Evolutionary conservation across 2,888 invertebrate species (phyloP).

Genomic region (Agrenia bidenticulata): DNA sequence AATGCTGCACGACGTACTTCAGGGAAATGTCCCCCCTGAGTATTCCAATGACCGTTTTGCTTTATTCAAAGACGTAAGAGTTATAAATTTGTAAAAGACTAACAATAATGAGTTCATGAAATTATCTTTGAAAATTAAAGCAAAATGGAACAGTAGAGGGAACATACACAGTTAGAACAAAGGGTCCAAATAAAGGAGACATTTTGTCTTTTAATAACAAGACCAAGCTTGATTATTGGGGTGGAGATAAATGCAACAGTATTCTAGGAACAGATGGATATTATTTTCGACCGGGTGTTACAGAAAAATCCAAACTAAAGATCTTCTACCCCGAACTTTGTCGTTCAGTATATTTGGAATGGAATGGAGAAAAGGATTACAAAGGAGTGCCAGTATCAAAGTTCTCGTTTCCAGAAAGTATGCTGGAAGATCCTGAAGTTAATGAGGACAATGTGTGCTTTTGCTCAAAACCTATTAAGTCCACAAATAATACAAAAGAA

Average conservation of each 20-base stretch:
- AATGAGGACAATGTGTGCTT: constrained; percentile 33
- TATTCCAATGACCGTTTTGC: constrained; percentile 38
- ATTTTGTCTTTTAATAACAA: constrained; percentile 35
- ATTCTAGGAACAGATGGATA: constrained; percentile 44
- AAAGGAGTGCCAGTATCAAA: constrained; percentile 30
- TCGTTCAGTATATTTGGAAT: constrained; percentile 36
- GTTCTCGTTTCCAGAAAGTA: constrained; percentile 34
- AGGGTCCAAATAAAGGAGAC: constrained; percentile 31
- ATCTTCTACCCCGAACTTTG: constrained; percentile 43
- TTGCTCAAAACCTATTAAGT: constrained; percentile 35
- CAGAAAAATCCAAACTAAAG: constrained; percentile 34
- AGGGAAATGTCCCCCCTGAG: constrained; percentile 43
- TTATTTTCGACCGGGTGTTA: constrained; percentile 31
- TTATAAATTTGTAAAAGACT: neutral
- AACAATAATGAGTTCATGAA: neutral
- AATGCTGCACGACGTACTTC: constrained; percentile 37
- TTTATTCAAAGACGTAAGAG: constrained; percentile 34
- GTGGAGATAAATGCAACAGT: constrained; percentile 35
- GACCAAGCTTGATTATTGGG: constrained; percentile 36
- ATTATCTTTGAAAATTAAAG: constrained; percentile 8
- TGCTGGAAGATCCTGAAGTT: constrained; percentile 37
- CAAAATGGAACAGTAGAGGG: constrained; percentile 39
- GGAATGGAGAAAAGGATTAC: constrained; percentile 23
- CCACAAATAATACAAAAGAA: constrained; percentile 27
- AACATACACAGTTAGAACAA: constrained; percentile 25